Base-by-base conservation (phyloP, 2,888 invertebrate species). In the Drosophila formosana region DNA sequence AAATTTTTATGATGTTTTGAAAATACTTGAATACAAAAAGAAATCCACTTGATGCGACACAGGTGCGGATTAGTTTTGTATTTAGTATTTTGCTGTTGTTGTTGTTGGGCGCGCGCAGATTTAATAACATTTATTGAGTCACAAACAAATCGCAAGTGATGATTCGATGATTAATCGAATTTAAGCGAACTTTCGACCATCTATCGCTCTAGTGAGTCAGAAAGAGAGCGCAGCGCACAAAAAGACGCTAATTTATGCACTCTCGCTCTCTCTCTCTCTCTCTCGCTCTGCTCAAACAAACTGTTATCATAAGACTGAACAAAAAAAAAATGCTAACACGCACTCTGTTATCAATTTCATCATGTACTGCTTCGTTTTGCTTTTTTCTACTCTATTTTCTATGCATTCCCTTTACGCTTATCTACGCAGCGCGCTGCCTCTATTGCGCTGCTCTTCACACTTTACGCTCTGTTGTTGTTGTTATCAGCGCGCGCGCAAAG, bases 1-100 rank as follows among this genome's bases (percentile, higher is more conserved):
- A 81, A 66, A 79, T 76, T 69, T 83, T 86, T 86, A 88, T 88
- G 81, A 78, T 86, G 86, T 86, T 86, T 86, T 73, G 89, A 86
- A 86, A 86, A 72, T 84, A 86, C 82, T 82, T 83, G 82, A 87
- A 86, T 75, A 49, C 56, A 57, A 34, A 57, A 57, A 65, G 55
- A 66, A 78, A 74, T 68, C 73, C 88, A 81, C 87, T 84, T 75
- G 78, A 81, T 55, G 52, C 51, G 52, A 39, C 69, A 77, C 77
- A 80, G 78, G 78, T 73, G 78, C 79, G 78, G 79, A 66, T 70
- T 66, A 64, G 25, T 34, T 25, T 11, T 8, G 49, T 11, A 39
- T 25, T 30, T 1, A 32, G 25, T 43, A 70, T 25, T 50, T n/a
- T 34, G 3, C 11, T 34, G 9, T 34, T 34, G 3, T 8, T 32